Conservation (phyloP, 2,113 vertebrate genomes). For the Okapia johnstoni region DNA sequence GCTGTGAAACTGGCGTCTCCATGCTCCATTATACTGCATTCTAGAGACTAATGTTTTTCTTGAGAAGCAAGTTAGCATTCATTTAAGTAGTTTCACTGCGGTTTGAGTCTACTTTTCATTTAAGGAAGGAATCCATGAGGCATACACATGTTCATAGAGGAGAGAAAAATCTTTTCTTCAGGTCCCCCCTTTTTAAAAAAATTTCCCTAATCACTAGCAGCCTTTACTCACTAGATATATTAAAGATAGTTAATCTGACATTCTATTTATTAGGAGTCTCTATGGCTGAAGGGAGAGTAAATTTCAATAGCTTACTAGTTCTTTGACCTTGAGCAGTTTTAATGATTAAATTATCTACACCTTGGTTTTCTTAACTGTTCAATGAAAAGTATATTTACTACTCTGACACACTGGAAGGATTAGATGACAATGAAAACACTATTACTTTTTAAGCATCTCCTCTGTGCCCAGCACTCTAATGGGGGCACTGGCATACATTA, state of each 20-base stretch:
- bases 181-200: background rate
- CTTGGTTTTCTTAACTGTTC: constrained; percentile 14
- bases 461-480: background rate
- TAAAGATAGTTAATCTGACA: constrained; percentile 3
- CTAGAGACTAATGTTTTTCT: background rate
- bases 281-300: background rate
- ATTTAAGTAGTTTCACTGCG: background rate
- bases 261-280: background rate
- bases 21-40: background rate
- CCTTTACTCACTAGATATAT: background rate
- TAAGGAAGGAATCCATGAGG: background rate
- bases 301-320: background rate
- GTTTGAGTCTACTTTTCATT: background rate
- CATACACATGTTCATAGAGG: background rate
- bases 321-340: background rate
- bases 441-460: background rate
- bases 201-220: background rate
- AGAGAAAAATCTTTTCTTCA: background rate
- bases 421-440: background rate
- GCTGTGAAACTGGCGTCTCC: background rate
- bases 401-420: background rate
- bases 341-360: background rate
- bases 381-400: background rate
- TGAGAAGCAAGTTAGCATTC: background rate
- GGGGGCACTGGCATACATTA: background rate